Evolutionary conservation across 2,797 vertebrate genomes (phyloP).

Genomic region (Takifugu rubripes): DNA sequence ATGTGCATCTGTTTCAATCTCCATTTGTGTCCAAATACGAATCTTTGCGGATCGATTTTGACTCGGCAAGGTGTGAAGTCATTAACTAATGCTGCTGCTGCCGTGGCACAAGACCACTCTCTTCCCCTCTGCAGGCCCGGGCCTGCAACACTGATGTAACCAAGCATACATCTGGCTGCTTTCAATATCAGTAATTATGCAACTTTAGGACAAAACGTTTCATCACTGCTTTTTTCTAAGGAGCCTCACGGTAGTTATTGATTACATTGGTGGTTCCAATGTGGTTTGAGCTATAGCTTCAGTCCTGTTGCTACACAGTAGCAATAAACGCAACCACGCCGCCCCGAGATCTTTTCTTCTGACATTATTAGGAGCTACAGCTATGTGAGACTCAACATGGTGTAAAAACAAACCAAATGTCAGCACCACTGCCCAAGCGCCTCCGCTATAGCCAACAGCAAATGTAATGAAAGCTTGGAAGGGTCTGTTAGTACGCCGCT

Average conservation of each 20-base stretch:
- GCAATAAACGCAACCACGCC: constrained; percentile 63
- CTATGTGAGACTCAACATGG: constrained; percentile 70
- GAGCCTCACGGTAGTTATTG: constrained; percentile 48
- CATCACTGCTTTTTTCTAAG: constrained; percentile 17
- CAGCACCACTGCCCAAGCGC: constrained; percentile 66
- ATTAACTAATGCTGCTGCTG: not conserved
- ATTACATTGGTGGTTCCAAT: constrained; percentile 53
- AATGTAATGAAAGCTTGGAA: constrained; percentile 76
- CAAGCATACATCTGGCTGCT: too few species aligned
- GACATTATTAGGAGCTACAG: constrained; percentile 80
- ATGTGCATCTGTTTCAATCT: constrained; percentile 32
- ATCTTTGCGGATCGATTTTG: constrained; percentile 24
- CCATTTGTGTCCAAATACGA: constrained; percentile 21
- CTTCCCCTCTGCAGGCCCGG: too few species aligned
- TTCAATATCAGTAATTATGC: too few species aligned
- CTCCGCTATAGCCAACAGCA: constrained; percentile 65
- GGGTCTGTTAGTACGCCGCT: constrained; percentile 76
- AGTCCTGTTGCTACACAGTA: constrained; percentile 61
- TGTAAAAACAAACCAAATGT: constrained; percentile 84
- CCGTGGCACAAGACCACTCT: not conserved
- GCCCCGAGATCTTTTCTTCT: constrained; percentile 69
- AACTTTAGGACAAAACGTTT: constrained; percentile 16
- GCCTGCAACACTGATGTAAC: too few species aligned
- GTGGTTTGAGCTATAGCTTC: constrained; percentile 46
- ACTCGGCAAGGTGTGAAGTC: constrained; percentile 12